Base-by-base conservation (phyloP, 2,113 vertebrate genomes). In the Grus americana region DNA sequence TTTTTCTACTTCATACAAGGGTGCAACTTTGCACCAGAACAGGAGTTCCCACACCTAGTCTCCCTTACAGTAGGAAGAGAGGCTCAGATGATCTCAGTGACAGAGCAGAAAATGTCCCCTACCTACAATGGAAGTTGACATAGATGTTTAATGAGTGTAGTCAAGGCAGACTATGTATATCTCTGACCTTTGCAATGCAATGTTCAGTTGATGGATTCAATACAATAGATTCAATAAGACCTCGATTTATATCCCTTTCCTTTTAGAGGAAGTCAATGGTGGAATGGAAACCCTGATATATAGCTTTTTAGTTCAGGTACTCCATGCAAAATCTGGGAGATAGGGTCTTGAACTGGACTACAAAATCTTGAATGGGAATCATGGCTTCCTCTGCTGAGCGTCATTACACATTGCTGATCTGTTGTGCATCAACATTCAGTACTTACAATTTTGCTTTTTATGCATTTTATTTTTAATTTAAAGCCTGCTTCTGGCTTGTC, bases 351-450 rank as follows among this genome's bases (percentile, higher is more conserved):
- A 83, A 58, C 12, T 57, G 26, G n/a, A 46, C 63, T 75, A 34
- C 8, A 44, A 50, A 91, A 47, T 46, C 40, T 38, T 71, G 38
- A 59, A 26, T 30, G 20, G 79, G 22, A 22, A 36, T 75, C 34
- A 29, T 38, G 4, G 10, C 26, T 90, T 83, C 32, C 18, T 81
- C 65, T 83, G 13, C 29, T 55, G 59, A 54, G n/a, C 34, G 8
- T 62, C 0, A 0, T 40, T 70, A 8, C 29, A 46, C 1, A 0
- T 40, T 42, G 38, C 27, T 66, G n/a, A 80, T 70, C 62, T 84
- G 50, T n/a, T 59, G 27, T 54, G 14, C 22, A 29, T 46, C 20
- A 58, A 10, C 2, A 2, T 67, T 74, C 17, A 32, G n/a, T n/a
- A 81, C 32, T 29, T 74, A 67, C 23, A 8, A 40, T 74, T 90